phyloP scores from a whole-genome alignment of 2,797 vertebrate species.

The Agapornis canus region DNA sequence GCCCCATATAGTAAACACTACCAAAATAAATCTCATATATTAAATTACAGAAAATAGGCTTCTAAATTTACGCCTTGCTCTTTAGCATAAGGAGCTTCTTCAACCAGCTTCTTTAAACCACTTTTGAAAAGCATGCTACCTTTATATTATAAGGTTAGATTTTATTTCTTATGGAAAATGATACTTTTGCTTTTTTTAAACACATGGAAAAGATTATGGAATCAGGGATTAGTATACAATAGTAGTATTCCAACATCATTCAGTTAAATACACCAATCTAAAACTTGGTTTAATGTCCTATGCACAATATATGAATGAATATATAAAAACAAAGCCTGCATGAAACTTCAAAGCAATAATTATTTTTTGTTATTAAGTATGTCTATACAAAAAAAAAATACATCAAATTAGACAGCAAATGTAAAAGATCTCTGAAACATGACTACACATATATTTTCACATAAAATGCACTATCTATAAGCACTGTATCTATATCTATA shows the following conservation, averaged over 20 bases:
- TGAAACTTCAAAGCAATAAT: background rate
- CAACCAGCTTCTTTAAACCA: too few species aligned
- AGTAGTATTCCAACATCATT: background rate
- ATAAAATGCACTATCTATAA: background rate
- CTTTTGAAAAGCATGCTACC: background rate
- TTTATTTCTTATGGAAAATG: background rate
- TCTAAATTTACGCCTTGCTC: background rate
- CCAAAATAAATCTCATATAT: background rate
- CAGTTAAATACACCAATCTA: background rate
- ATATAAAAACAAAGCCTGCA: background rate
- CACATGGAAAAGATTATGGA: background rate
- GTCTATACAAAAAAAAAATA: background rate
- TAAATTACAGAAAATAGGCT: background rate
- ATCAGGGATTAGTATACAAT: background rate
- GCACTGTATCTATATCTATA: too few species aligned
- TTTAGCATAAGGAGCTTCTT: background rate
- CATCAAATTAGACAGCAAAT: background rate
- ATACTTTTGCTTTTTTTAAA: background rate
- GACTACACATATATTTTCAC: background rate
- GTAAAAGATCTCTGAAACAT: background rate
- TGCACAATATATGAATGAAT: background rate
- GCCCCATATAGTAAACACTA: background rate
- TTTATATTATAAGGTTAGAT: background rate
- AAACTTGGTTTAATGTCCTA: background rate
- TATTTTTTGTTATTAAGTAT: background rate